Evolutionary conservation across 2,888 invertebrate genomes (phyloP).

Genomic region (Rhagonycha lutea): DNA sequence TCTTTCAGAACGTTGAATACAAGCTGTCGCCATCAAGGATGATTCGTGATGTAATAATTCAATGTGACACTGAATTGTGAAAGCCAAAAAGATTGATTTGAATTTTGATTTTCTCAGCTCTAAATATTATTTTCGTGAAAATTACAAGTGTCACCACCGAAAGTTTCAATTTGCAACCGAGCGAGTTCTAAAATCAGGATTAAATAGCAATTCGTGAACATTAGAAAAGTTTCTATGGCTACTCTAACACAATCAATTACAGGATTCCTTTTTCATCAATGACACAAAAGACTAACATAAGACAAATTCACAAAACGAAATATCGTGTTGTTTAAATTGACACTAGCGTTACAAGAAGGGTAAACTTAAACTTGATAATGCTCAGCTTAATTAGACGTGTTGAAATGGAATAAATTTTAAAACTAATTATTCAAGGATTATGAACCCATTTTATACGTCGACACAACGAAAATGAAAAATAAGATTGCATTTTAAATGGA

Average conservation of each 20-base stretch:
- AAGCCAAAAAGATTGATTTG: not conserved
- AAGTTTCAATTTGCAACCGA: not conserved
- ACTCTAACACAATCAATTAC: conserved; percentile 14
- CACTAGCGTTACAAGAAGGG: not conserved
- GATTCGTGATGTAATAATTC: not conserved
- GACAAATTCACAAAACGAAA: conserved; percentile 4
- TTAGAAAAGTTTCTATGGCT: not conserved
- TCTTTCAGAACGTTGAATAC: not conserved
- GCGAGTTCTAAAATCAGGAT: not conserved
- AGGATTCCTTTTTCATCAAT: conserved; percentile 1
- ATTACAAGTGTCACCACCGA: not conserved
- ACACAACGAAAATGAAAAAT: not conserved
- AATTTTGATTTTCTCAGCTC: not conserved
- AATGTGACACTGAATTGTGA: not conserved
- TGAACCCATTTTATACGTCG: not conserved
- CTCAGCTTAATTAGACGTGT: not conserved
- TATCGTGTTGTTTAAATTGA: not conserved
- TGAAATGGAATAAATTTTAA: not conserved
- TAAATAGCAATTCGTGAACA: not conserved
- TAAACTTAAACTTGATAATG: not conserved
- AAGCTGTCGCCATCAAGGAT: not conserved
- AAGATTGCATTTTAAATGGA: not conserved
- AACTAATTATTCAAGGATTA: not conserved
- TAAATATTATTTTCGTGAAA: not conserved
- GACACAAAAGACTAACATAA: conserved; percentile 6